These are phyloP conservation scores for Glaucopsyche alexis DNA, from an alignment of 2,888 invertebrate genomes.

Conservation along the genomic window DNA sequence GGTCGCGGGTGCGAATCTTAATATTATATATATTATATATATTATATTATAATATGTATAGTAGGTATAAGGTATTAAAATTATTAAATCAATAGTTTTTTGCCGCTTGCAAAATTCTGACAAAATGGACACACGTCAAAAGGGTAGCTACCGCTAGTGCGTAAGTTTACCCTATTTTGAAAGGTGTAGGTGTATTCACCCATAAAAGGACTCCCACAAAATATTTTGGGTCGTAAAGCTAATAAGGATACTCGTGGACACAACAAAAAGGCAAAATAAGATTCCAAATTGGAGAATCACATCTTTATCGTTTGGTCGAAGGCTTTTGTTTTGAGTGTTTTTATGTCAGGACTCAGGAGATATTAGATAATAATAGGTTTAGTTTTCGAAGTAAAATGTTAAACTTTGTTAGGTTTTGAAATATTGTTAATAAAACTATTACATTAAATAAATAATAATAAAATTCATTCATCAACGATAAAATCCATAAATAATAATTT, in stretches of 20 bases:
- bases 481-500: constrained; percentile 3
- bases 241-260: not conserved
- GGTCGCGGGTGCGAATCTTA: too few species aligned
- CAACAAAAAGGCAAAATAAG: not conserved
- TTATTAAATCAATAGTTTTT: too few species aligned
- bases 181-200: not conserved
- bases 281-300: not conserved
- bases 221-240: not conserved
- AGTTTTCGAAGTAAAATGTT: too few species aligned
- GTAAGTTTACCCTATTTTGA: not conserved
- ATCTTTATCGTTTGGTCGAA: not conserved
- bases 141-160: not conserved
- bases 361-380: too few species aligned
- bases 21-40: too few species aligned
- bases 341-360: too few species aligned
- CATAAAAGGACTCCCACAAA: not conserved
- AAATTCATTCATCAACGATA: not conserved
- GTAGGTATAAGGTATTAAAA: too few species aligned
- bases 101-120: too few species aligned
- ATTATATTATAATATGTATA: too few species aligned
- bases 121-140: too few species aligned
- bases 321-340: not conserved
- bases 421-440: not conserved
- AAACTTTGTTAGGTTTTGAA: too few species aligned
- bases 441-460: not conserved